Evolutionary conservation across 2,888 invertebrate species (phyloP).

Genomic region (Xestia rhomboidea): DNA sequence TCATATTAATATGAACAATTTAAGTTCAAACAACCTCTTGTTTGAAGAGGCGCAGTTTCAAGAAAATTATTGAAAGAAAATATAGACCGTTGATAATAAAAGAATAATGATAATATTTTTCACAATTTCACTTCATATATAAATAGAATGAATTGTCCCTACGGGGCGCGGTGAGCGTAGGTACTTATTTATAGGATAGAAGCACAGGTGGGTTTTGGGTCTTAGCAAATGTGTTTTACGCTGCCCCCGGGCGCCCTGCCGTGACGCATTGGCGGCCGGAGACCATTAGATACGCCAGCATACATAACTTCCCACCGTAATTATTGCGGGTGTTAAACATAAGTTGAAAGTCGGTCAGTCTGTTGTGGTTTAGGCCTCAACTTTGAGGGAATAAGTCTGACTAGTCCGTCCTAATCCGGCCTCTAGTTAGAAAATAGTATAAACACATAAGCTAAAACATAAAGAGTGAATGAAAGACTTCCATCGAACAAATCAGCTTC

Average conservation of each 20-base stretch:
- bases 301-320: conserved; percentile 63
- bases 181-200: conserved; percentile 82
- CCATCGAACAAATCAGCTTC: neutral
- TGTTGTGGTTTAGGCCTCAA: conserved; percentile 35
- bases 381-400: conserved; percentile 22
- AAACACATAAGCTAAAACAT: neutral
- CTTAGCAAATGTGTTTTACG: conserved; percentile 81
- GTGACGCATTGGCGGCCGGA: conserved; percentile 78
- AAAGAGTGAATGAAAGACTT: neutral
- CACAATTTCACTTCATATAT: conserved; percentile 78
- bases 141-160: conserved; percentile 81
- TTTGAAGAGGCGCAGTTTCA: neutral
- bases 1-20: conserved; percentile 12
- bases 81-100: conserved; percentile 28
- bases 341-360: conserved; percentile 55
- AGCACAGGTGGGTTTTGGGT: conserved; percentile 80
- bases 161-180: conserved; percentile 73
- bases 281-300: conserved; percentile 68
- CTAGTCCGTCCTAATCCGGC: neutral
- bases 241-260: conserved; percentile 76
- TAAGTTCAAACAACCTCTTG: neutral
- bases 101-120: conserved; percentile 62
- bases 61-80: neutral
- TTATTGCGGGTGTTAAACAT: conserved; percentile 61
- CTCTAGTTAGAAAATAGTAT: neutral